Percentiles rank a stretch among this genome's conserved stretches.
These are phyloP conservation scores for Orius laevigatus DNA, from an alignment of 1,140 invertebrate species.

Conservation along the genomic window DNA sequence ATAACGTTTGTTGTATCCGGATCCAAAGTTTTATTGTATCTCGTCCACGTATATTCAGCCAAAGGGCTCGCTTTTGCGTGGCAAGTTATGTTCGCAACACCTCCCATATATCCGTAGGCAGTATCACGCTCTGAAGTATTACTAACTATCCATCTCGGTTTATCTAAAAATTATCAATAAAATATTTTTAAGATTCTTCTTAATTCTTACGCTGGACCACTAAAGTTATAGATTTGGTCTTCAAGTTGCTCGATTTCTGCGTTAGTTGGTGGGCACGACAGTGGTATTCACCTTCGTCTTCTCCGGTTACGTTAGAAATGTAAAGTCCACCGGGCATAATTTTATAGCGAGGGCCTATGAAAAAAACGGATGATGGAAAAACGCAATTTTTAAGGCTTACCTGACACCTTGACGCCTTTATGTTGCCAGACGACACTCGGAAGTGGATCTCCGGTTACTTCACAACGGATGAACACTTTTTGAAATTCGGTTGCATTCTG, in stretches of 20 bases:
- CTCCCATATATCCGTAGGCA: constrained; percentile 4
- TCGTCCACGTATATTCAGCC: constrained; percentile 8
- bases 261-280: constrained; percentile 36
- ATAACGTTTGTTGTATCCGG: background rate
- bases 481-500: constrained; percentile 30
- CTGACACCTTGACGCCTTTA: background rate
- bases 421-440: constrained; percentile 28
- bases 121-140: background rate
- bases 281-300: constrained; percentile 34
- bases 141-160: constrained; percentile 8
- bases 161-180: constrained; percentile 5
- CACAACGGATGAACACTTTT: constrained; percentile 30
- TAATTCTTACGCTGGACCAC: constrained; percentile 37
- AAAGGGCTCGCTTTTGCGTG: constrained; percentile 1
- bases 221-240: constrained; percentile 30
- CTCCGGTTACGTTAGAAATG: constrained; percentile 31
- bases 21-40: constrained; percentile 3
- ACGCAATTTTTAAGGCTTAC: background rate
- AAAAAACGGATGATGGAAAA: background rate
- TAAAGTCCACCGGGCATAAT: constrained; percentile 29
- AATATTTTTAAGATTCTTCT: background rate
- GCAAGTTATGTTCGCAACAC: constrained; percentile 11
- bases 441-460: constrained; percentile 33
- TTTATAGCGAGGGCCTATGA: background rate
- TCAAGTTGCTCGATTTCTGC: constrained; percentile 25